Percentiles rank a stretch among this genome's conserved stretches.
Evolutionary conservation across 2,113 vertebrate species (phyloP).

Genomic region (Erpornis zantholeuca): DNA sequence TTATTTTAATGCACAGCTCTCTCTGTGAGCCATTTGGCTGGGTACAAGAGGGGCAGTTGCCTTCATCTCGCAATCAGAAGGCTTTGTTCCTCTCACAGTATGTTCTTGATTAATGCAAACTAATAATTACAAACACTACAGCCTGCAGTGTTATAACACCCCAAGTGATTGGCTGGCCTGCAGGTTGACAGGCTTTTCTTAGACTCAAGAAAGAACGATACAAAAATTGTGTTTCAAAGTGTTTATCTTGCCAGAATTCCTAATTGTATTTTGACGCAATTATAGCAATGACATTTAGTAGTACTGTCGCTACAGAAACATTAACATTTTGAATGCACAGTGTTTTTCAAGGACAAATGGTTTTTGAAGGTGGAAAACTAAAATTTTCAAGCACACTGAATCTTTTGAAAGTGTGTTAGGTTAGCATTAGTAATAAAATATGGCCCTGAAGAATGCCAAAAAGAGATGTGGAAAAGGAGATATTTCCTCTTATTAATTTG

Average conservation of each 20-base stretch:
- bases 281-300: conserved; percentile 6
- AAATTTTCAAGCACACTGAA: not conserved
- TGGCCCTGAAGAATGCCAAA: not conserved
- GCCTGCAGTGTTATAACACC: not conserved
- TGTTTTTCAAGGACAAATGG: conserved; percentile 12
- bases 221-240: conserved; percentile 17
- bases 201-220: not conserved
- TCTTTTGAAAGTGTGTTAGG: not conserved
- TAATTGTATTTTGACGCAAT: conserved; percentile 12
- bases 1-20: not conserved
- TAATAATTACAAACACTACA: conserved; percentile 3
- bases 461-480: not conserved
- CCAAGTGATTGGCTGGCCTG: conserved; percentile 28
- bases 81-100: not conserved
- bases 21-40: not conserved
- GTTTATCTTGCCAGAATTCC: not conserved
- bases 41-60: not conserved
- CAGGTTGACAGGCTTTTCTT: conserved; percentile 27
- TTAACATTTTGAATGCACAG: not conserved
- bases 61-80: not conserved
- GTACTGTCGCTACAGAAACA: not conserved
- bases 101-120: conserved; percentile 49
- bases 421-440: not conserved
- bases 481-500: not conserved
- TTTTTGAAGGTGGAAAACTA: not conserved